Evolutionary conservation across 2,888 invertebrate species (phyloP), one percentile per base, ranked within the genome.

Genomic region (Sarcophaga variegata): DNA sequence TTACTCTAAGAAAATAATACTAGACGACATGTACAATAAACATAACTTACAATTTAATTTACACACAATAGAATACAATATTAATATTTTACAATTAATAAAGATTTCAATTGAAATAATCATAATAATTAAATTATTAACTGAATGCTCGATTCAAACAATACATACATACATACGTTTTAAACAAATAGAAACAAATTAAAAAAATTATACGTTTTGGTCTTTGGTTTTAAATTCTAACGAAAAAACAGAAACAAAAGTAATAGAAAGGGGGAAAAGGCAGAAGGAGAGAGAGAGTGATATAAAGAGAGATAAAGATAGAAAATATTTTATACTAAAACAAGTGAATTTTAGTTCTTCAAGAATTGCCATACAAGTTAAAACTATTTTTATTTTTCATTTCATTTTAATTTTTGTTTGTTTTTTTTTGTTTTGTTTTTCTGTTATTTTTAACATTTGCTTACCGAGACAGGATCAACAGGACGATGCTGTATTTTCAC

Each of bases 151-250:
- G 37, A 37, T 37, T 37, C 37, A 37, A 37, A 37, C 8, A 37
- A 37, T 8, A 37, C 37, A 37, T 84, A 70, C 75, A 84, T 76
- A 76, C 45, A 81, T 71, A 81, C 66, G 80, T 63, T 49, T 64
- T 63, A 27, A 45, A 66, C 14, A 67, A 62, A 60, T 45, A 82
- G 67, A 81, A 76, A 45, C 47, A 70, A 70, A 66, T 60, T 74
- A 77, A 71, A 80, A 71, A 66, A 75, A 64, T 79, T 71, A 76
- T 54, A 54, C 17, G 76, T 71, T 77, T 49, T 82, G 87, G 81
- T 87, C 87, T 87, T 87, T 87, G 87, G 87, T 87, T 84, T 37
- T 87, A 76, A 87, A 84, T 87, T 87, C 79, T 84, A 83, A 54
- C 54, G 54, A 47, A 71, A 82, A 66, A 62, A 63, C 60, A 85